Evolutionary conservation across 2,797 vertebrate genomes (phyloP), one percentile per base, ranked within the genome.

Genomic region (Galago senegalensis): DNA sequence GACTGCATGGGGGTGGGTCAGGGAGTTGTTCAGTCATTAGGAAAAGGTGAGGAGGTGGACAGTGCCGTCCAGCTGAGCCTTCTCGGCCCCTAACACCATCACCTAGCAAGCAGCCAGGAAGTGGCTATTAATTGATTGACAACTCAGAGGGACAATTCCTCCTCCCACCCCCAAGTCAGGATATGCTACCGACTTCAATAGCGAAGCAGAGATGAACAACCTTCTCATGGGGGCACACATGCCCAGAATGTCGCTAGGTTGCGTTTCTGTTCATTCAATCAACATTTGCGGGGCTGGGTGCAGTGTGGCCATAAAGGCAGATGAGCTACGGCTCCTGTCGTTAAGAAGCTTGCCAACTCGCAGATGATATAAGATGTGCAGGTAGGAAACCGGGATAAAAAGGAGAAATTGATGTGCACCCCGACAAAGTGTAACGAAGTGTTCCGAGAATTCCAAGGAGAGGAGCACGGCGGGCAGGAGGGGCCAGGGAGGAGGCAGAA

Each of bases 211-310:
- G 76, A 87, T 7, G 86, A 89, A 83, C 0, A 9, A 83, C 80
- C 58, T 89, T 89, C 77, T 29, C 43, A 0, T 2, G 49, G 58
- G 7, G 69, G 25, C 91, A 31, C 1, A 3, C 31, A 13, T 73
- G 60, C 77, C 89, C 80, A 43, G 92, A 37, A 87, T 49, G 65
- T 96, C 93, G 81, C 61, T 13, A 20, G 67, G 89, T 37, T 86
- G 93, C 58, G 91, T 56, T 81, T 81, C 70, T 80, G 43, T 77
- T 96, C 94, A 53, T 82, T 87, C 94, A 31, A 65, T 95, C 95
- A 82, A 43, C 84, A 85, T 60, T 67, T 21, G 34, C 76, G 1
- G 76, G 12, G 6, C 94, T 27, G 76, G 84, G 87, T 16, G 17
- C 93, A n/a, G 83, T 1, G 79, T 21, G 31, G 49, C 92, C 73